These are phyloP conservation scores for Labrus mixtus DNA, from an alignment of 2,113 vertebrate species.

Conservation along the genomic window DNA sequence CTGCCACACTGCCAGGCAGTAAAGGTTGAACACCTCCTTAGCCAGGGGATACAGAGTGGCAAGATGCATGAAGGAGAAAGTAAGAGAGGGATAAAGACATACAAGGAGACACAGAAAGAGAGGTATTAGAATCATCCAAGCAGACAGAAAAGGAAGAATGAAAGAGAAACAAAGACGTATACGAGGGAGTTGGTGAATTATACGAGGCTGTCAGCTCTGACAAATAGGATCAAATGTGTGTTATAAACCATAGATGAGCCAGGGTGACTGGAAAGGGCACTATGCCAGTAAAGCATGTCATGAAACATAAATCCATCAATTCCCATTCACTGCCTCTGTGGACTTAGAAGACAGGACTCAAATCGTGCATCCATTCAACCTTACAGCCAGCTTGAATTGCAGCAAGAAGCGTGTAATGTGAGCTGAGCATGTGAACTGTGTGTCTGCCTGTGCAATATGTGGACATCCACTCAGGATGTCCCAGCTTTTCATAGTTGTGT, in stretches of 20 bases:
- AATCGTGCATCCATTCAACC: slow-evolving; percentile 63
- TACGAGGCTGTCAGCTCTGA: slow-evolving; percentile 60
- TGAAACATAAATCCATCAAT: slow-evolving; percentile 74
- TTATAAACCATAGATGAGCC: slow-evolving; percentile 53
- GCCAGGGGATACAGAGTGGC: slow-evolving; percentile 52
- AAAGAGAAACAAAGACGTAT: slow-evolving; percentile 34
- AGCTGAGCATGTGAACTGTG: slow-evolving; percentile 31
- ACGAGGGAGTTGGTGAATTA: slow-evolving; percentile 33
- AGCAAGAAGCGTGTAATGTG: slow-evolving; percentile 41
- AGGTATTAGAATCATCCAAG: slow-evolving; percentile 3
- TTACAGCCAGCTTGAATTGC: slow-evolving; percentile 41
- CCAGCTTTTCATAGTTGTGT: slow-evolving; percentile 2
- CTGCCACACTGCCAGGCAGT: slow-evolving; percentile 84
- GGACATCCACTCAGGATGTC: slow-evolving; percentile 37
- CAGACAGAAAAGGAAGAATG: slow-evolving; percentile 18
- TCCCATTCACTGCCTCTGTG: slow-evolving; percentile 57
- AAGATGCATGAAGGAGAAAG: slow-evolving; percentile 9
- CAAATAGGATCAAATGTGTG: slow-evolving; percentile 56
- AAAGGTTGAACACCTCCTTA: slow-evolving; percentile 87
- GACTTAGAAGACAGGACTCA: slow-evolving; percentile 71
- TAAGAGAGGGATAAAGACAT: slow-evolving; percentile 17
- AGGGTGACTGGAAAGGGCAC: slow-evolving; percentile 63
- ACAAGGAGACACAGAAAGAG: background rate
- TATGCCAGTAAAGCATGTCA: slow-evolving; percentile 72
- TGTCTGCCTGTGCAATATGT: slow-evolving; percentile 19